phyloP scores from a whole-genome alignment of 2,888 invertebrate genomes.

The Drosophila vallismaia region DNA sequence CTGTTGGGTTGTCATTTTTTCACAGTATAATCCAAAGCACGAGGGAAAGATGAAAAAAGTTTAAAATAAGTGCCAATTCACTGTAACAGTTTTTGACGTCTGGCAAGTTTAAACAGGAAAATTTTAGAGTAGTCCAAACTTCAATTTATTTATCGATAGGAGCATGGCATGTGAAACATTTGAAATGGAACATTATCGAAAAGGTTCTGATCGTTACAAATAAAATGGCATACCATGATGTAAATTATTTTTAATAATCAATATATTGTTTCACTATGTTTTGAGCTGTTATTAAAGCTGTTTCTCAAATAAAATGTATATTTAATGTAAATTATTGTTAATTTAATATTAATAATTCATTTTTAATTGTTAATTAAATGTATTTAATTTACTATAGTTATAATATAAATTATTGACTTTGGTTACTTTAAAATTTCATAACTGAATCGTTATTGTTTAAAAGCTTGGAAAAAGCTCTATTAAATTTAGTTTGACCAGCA shows the following conservation, averaged over 20 bases:
- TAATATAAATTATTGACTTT: neutral
- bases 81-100: neutral
- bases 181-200: neutral
- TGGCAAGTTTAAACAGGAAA: neutral
- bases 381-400: too few relatives aligned
- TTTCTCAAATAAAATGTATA: too few relatives aligned
- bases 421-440: too few relatives aligned
- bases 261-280: too few relatives aligned
- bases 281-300: too few relatives aligned
- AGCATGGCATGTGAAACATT: neutral
- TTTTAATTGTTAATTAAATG: too few relatives aligned
- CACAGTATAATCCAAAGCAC: neutral
- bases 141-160: neutral
- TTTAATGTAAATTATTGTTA: too few relatives aligned
- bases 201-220: neutral
- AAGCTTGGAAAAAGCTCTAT: neutral
- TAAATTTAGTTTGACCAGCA: neutral
- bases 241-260: too few relatives aligned
- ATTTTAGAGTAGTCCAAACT: neutral
- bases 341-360: too few relatives aligned
- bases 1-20: neutral
- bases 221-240: too few relatives aligned
- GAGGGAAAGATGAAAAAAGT: conserved; percentile 4
- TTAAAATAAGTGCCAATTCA: conserved; percentile 13
- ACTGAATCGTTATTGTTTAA: neutral